A percentile compares a stretch with the other conserved stretches of the same genome.
These are phyloP conservation scores for Acrocephalus kingi DNA, from an alignment of 2,113 vertebrate species.

Conservation along the genomic window DNA sequence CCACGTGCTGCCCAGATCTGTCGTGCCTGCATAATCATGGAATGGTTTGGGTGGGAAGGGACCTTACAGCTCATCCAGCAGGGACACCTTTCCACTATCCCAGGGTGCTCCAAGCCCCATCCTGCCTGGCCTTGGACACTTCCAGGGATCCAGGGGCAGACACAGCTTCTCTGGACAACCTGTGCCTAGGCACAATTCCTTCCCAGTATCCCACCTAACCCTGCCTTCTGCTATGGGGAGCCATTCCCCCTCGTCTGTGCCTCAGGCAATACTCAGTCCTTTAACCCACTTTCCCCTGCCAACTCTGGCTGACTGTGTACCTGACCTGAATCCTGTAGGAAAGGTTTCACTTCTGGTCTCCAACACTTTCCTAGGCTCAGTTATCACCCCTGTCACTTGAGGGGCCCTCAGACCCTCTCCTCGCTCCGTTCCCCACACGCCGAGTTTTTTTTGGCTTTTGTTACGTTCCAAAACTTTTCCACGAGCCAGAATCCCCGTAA, in stretches of 20 bases:
- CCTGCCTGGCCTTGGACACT: background rate
- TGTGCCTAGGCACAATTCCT: background rate
- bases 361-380: background rate
- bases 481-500: background rate
- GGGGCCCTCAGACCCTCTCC: background rate
- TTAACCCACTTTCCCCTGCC: background rate
- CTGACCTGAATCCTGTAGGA: background rate
- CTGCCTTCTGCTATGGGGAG: background rate
- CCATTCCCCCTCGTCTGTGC: no score
- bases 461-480: background rate
- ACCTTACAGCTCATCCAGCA: background rate
- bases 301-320: no score
- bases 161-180: background rate
- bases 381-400: fast-evolving
- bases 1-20: fast-evolving
- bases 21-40: fast-evolving
- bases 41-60: background rate
- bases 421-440: fast-evolving
- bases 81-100: background rate
- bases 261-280: background rate
- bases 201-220: no score
- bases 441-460: fast-evolving
- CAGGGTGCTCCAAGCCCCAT: fast-evolving
- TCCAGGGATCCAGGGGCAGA: background rate
- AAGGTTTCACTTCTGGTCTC: background rate